phyloP scores from a whole-genome alignment of 2,888 invertebrate genomes.

The Chaetoderma sp. region DNA sequence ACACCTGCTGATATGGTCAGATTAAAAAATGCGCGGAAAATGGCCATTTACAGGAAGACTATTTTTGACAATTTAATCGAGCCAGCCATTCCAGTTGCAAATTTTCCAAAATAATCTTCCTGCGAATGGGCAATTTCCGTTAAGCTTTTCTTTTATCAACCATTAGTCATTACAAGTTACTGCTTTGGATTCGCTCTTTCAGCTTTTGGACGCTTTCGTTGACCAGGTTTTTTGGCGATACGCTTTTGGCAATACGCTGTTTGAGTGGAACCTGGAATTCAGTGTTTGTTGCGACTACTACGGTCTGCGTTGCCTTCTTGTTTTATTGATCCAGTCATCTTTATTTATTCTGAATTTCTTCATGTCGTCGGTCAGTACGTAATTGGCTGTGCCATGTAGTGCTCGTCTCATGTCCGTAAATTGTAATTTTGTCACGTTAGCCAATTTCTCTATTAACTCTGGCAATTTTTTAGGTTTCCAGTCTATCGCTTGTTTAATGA shows the following conservation, averaged over 20 bases:
- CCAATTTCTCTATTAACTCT: slow-evolving; percentile 22
- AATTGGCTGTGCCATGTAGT: slow-evolving; percentile 30
- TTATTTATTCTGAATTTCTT: neutral
- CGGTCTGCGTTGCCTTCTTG: neutral
- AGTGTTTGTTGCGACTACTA: neutral
- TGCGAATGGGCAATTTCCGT: too few species aligned
- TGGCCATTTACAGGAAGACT: too few species aligned
- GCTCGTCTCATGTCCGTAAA: slow-evolving; percentile 24
- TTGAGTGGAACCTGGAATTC: neutral
- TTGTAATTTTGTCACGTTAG: slow-evolving; percentile 12
- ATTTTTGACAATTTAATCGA: too few species aligned
- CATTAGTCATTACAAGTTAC: too few species aligned
- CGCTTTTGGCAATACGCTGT: neutral
- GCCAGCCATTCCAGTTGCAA: too few species aligned
- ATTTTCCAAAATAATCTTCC: too few species aligned
- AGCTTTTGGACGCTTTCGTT: neutral
- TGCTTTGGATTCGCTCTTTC: too few species aligned
- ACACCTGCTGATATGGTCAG: too few species aligned
- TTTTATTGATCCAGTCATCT: neutral
- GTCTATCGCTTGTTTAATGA: slow-evolving; percentile 23
- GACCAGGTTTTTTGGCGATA: too few species aligned
- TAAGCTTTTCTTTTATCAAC: too few species aligned
- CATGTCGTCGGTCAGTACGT: neutral
- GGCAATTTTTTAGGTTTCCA: slow-evolving; percentile 26
- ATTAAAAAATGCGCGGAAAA: too few species aligned